Evolutionary conservation across 2,113 vertebrate genomes (phyloP), one percentile per base, ranked within the genome.

Genomic region (Zosterops lateralis): DNA sequence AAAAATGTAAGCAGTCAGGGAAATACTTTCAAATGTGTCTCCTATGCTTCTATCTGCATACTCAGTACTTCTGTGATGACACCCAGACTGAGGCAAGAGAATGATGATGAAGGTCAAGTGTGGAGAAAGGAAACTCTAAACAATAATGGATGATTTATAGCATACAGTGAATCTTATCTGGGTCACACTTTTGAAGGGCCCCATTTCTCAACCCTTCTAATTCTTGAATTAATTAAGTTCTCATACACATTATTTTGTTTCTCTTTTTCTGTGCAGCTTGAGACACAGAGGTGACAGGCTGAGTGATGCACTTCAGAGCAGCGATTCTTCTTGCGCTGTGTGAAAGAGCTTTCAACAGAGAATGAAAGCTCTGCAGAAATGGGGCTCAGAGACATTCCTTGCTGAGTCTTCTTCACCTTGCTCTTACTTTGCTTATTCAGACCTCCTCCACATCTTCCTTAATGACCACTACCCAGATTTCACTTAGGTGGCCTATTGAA

Each of bases 221-320:
- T 97, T 97, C 95, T 96, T 96, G 84, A 97, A 95, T 98, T 96
- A 97, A 97, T 98, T 95, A 96, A 96, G 75, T 94, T 96, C 95
- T 96, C 84, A 74, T 68, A 85, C 38, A 54, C 64, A 47, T 89
- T 94, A 73, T 92, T 93, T 91, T 91, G 50, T 84, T 92, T 76
- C 80, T 93, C n/a, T 93, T 92, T 82, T 88, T 48, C 92, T 65
- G 47, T 91, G 88, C 91, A 96, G 88, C 95, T 93, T 3, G 2
- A 93, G 82, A 84, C 68, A 73, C 58, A 47, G 56, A 95, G 88
- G 93, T 95, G 96, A 89, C 90, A 89, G 73, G 5, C 25, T 97
- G 96, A 97, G 81, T 94, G 97, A 98, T 96, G 96, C 89, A 60
- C 96, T 97, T 97, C 94, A 95, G 83, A 84, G 81, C 90, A 87